A percentile compares a stretch with the other conserved stretches of the same genome.
These are phyloP conservation scores for Epinephelus lanceolatus DNA, from an alignment of 2,113 vertebrate species.

Conservation along the genomic window DNA sequence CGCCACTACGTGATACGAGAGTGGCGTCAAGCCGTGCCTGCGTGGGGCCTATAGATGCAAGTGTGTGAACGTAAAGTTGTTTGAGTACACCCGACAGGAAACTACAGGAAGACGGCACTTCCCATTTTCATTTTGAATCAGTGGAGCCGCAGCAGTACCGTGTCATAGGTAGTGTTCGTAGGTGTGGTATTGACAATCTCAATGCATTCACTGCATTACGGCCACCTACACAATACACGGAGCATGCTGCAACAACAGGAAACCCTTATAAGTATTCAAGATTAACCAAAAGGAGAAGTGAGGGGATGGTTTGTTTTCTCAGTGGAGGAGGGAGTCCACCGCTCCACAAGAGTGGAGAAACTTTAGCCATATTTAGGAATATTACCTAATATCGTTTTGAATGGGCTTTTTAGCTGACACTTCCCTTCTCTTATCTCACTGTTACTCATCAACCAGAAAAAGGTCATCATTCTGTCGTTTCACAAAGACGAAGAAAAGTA, in stretches of 20 bases:
- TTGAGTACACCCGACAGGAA: slow-evolving; percentile 92
- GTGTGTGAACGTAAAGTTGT: slow-evolving; percentile 86
- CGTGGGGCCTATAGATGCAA: slow-evolving; percentile 88
- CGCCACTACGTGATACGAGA: slow-evolving; percentile 82
- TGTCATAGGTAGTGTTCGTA: slow-evolving; percentile 69
- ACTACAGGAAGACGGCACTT: slow-evolving; percentile 92
- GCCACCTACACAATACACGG: slow-evolving; percentile 74
- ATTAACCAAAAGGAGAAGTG: slow-evolving; percentile 45
- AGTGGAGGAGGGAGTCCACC: slow-evolving; percentile 4
- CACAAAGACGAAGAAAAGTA: not conserved
- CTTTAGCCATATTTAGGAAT: not conserved
- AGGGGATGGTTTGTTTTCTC: not conserved
- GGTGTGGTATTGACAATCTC: slow-evolving; percentile 65
- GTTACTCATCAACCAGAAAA: not conserved
- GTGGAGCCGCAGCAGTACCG: slow-evolving; percentile 58
- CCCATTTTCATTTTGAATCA: slow-evolving; percentile 92
- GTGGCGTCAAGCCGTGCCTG: slow-evolving; percentile 78
- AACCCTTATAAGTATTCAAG: slow-evolving; percentile 70
- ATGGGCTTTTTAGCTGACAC: not conserved
- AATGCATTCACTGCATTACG: slow-evolving; percentile 37
- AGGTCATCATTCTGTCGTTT: not conserved
- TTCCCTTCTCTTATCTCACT: not conserved
- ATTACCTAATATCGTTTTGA: not conserved
- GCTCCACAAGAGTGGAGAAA: not conserved
- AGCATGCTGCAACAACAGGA: slow-evolving; percentile 81